phyloP scores from a whole-genome alignment of 2,888 invertebrate genomes.

The Tenthredo mesomela region DNA sequence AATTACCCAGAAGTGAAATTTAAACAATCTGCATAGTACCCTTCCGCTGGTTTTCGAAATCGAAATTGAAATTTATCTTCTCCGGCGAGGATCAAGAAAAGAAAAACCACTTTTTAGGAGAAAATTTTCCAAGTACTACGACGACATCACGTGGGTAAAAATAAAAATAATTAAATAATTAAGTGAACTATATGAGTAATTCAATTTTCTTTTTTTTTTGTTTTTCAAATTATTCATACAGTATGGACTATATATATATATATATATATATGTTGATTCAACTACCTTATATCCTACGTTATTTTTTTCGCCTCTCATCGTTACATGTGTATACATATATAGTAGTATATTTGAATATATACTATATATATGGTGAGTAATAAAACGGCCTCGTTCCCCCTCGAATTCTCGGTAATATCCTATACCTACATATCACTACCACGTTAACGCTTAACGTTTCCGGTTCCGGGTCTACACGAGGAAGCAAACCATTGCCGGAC shows the following conservation, averaged over 20 bases:
- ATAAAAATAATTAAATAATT: not conserved
- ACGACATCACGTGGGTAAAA: too few species aligned
- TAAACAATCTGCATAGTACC: not conserved
- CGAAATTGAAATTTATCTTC: too few species aligned
- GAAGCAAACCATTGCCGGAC: slow-evolving; percentile 27
- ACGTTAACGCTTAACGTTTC: slow-evolving; percentile 40
- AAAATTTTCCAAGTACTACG: too few species aligned
- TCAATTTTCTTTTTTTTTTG: not conserved
- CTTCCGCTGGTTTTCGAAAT: too few species aligned
- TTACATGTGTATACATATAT: not conserved
- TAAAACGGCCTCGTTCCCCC: slow-evolving; percentile 25
- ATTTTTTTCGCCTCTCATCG: not conserved
- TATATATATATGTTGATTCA: not conserved
- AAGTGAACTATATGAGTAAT: not conserved
- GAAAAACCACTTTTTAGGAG: too few species aligned
- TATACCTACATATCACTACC: slow-evolving; percentile 27
- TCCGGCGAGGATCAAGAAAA: too few species aligned
- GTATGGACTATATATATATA: too few species aligned
- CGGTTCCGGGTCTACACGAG: slow-evolving; percentile 41
- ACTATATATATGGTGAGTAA: slow-evolving; percentile 18
- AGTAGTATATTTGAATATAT: not conserved
- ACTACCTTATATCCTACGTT: not conserved
- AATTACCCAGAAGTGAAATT: not conserved
- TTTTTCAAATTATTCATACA: not conserved
- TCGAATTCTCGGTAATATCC: slow-evolving; percentile 10